phyloP scores from a whole-genome alignment of 92 coral and sea anemone genomes.

The Palythoa grandis region DNA sequence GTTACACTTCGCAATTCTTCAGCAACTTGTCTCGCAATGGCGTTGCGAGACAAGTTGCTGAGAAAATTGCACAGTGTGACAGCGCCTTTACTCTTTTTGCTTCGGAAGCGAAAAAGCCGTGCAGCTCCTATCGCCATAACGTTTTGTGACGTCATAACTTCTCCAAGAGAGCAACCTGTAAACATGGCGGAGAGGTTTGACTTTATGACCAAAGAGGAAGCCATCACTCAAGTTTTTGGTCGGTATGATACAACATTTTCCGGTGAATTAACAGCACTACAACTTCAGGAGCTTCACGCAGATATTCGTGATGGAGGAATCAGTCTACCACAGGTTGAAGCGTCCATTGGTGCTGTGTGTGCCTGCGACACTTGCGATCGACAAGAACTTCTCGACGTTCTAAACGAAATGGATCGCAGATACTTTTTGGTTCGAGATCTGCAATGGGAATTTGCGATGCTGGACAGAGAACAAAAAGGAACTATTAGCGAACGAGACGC shows the following conservation, averaged over 20 bases:
- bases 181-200: slow-evolving; percentile 90
- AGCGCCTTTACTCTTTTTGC: no score
- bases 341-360: slow-evolving; percentile 85
- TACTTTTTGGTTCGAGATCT: slow-evolving; percentile 91
- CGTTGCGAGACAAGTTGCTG: no score
- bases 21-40: no score
- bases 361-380: slow-evolving; percentile 93
- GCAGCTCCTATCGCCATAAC: no score
- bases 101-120: no score
- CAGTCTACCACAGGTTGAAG: slow-evolving; percentile 86
- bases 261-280: slow-evolving; percentile 86
- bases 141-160: slow-evolving; percentile 60
- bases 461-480: slow-evolving; percentile 92
- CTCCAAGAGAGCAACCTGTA: slow-evolving; percentile 49
- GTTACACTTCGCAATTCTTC: no score
- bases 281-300: slow-evolving; percentile 82
- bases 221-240: slow-evolving; percentile 70
- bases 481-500: slow-evolving; percentile 89
- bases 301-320: slow-evolving; percentile 87
- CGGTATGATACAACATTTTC: slow-evolving; percentile 77
- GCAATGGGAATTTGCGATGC: slow-evolving; percentile 96
- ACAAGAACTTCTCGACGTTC: slow-evolving; percentile 85
- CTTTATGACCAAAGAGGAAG: slow-evolving; percentile 84
- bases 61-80: no score
- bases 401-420: slow-evolving; percentile 97